Evolutionary conservation across 2,888 invertebrate genomes (phyloP).

Genomic region (Hirtodrosophila duncani): DNA sequence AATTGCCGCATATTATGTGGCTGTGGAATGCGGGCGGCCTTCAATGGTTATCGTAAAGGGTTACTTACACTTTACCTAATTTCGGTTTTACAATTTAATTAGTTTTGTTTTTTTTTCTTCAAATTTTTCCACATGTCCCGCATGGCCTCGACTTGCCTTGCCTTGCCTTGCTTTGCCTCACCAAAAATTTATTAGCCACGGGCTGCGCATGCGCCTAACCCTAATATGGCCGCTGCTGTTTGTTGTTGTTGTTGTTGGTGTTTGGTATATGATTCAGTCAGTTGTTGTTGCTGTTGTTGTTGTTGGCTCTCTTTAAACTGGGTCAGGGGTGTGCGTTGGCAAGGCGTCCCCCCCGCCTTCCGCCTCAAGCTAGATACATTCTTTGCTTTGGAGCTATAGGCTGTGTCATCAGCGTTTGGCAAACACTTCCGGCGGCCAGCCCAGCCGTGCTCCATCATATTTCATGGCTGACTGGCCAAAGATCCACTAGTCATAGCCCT

Average conservation of each 20-base stretch:
- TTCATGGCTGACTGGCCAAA: constrained; percentile 58
- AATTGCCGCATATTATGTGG: constrained; percentile 34
- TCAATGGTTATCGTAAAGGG: no score
- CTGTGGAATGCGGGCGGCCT: constrained; percentile 23
- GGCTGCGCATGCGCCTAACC: constrained; percentile 53
- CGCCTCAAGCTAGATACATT: no score
- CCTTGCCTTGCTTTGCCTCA: no score
- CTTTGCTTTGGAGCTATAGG: constrained; percentile 1
- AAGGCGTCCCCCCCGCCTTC: no score
- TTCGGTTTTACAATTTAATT: constrained; percentile 65
- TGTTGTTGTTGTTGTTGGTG: neutral
- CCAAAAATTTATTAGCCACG: constrained; percentile 34
- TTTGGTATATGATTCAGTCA: constrained; percentile 21
- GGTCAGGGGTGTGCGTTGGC: no score
- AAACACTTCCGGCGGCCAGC: constrained; percentile 29
- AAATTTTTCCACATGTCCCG: constrained; percentile 71
- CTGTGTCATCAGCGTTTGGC: constrained; percentile 33
- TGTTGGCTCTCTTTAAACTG: constrained; percentile 18
- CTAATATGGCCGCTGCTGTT: neutral
- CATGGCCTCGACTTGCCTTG: constrained; percentile 32
- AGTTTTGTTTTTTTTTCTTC: no score
- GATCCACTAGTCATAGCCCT: no score
- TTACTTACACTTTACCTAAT: constrained; percentile 46
- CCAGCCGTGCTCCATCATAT: constrained; percentile 39
- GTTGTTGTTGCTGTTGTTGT: neutral